These are phyloP conservation scores for Brachirus orientalis DNA, from an alignment of 2,113 vertebrate species.

Conservation along the genomic window DNA sequence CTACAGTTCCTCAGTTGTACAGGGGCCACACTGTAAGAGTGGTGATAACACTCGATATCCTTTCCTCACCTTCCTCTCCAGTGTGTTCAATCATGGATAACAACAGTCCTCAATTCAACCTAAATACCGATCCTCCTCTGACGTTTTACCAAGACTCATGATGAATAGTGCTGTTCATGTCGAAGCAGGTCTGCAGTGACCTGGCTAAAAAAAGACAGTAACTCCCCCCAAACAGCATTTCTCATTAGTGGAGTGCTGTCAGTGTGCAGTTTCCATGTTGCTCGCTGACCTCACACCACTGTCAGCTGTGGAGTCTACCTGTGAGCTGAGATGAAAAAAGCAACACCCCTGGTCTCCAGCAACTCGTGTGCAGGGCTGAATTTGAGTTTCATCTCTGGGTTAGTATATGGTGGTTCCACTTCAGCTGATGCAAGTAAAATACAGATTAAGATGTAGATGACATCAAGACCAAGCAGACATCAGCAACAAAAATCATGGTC, in stretches of 20 bases:
- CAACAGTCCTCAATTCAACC: constrained; percentile 3
- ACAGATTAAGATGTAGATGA: too few species aligned
- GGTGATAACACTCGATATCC: too few species aligned
- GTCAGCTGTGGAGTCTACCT: constrained; percentile 23
- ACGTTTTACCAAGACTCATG: neutral
- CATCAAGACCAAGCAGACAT: too few species aligned
- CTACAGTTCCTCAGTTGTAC: too few species aligned
- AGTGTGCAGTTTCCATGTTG: constrained; percentile 35
- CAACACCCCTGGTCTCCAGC: neutral
- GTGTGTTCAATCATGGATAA: neutral
- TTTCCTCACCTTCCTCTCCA: neutral
- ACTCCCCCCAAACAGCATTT: constrained; percentile 25
- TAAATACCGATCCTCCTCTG: constrained; percentile 4
- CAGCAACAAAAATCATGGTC: too few species aligned
- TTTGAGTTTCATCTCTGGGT: neutral
- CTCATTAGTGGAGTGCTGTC: constrained; percentile 63
- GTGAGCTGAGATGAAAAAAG: constrained; percentile 24
- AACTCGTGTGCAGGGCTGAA: neutral
- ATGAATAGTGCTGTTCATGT: constrained; percentile 18
- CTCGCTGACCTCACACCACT: constrained; percentile 53
- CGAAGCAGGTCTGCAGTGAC: neutral
- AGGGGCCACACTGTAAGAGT: too few species aligned
- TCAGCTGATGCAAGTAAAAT: neutral
- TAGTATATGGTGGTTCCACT: neutral
- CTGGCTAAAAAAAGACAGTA: constrained; percentile 1